Conservation (phyloP, 1,140 invertebrate species). For the Thaumatotibia leucotreta region DNA sequence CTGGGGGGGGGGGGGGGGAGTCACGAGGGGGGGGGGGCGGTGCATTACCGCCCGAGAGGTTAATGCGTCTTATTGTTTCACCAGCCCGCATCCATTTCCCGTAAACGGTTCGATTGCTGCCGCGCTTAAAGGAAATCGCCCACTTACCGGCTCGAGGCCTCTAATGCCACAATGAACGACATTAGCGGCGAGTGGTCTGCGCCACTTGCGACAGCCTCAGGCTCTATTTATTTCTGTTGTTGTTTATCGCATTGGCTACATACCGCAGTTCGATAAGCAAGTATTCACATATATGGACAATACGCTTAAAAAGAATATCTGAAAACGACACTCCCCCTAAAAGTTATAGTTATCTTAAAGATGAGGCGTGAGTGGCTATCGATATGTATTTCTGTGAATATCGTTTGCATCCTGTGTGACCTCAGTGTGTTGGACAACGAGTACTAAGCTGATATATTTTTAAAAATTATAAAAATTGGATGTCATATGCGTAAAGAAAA, state of each 20-base stretch:
- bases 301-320: slow-evolving; percentile 32
- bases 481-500: too few species aligned
- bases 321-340: slow-evolving; percentile 31
- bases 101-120: not conserved
- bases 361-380: too few species aligned
- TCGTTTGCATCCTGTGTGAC: too few species aligned
- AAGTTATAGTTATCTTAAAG: too few species aligned
- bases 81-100: slow-evolving; percentile 1
- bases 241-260: not conserved
- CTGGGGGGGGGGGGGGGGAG: not conserved
- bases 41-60: slow-evolving; percentile 1
- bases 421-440: too few species aligned
- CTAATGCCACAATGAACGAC: slow-evolving; percentile 1
- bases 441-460: too few species aligned
- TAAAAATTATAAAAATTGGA: too few species aligned
- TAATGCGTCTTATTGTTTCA: slow-evolving; percentile 13
- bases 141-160: not conserved
- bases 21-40: not conserved
- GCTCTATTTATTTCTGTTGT: not conserved
- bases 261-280: too few species aligned
- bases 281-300: slow-evolving; percentile 20
- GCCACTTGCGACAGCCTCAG: not conserved
- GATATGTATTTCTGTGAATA: too few species aligned
- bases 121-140: slow-evolving; percentile 1
- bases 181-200: not conserved